Conservation (phyloP, 2,888 invertebrate genomes). For the Marronus borbonicus region DNA sequence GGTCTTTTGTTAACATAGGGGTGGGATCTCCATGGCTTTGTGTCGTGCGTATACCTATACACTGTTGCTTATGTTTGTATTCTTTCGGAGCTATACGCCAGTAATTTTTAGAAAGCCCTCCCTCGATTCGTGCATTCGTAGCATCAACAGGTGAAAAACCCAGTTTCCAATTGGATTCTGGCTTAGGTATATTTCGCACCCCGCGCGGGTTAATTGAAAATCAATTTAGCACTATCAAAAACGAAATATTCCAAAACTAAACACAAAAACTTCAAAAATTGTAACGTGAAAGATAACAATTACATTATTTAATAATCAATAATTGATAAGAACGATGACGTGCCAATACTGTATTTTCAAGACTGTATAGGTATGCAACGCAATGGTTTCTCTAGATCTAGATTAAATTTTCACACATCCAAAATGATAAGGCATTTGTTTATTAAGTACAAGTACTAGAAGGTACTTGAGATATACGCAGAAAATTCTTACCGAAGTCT, state of each 20-base stretch:
- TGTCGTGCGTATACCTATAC: constrained; percentile 23
- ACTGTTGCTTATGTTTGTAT: constrained; percentile 25
- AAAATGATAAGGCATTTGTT: no score
- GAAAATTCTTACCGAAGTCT: no score
- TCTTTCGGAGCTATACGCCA: constrained; percentile 25
- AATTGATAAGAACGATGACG: not conserved
- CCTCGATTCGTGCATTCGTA: constrained; percentile 18
- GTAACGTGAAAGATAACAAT: not conserved
- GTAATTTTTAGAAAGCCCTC: constrained; percentile 46
- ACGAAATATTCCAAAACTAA: no score
- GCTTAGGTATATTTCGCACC: constrained; percentile 42
- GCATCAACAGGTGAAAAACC: constrained; percentile 51
- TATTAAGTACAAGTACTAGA: no score
- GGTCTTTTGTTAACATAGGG: constrained; percentile 53
- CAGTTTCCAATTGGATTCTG: constrained; percentile 48
- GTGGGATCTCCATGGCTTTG: constrained; percentile 49
- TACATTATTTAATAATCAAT: not conserved
- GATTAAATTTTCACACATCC: no score
- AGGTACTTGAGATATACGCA: no score
- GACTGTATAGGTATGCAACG: no score
- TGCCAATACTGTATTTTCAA: not conserved
- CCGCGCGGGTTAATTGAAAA: not conserved
- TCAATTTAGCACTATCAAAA: no score
- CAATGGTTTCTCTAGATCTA: no score
- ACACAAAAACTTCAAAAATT: no score